Base-by-base conservation (phyloP, 2,113 vertebrate species). In the Mesitornis unicolor region DNA sequence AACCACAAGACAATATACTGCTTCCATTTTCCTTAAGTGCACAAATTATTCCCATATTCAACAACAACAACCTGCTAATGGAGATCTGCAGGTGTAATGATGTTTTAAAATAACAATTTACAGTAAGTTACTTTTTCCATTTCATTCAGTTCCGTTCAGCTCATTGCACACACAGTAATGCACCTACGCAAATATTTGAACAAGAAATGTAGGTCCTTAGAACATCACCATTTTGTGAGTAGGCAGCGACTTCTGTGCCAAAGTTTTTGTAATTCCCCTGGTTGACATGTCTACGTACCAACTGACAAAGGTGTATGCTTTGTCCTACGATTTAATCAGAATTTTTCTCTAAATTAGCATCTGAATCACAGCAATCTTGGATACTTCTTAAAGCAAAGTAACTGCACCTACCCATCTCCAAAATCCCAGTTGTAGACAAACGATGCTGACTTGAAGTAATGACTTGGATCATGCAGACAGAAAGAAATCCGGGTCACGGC, bases 371-470 rank as follows among this genome's bases (percentile, higher is more conserved):
- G n/a, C 11, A 43, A 48, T 38, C 47, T 16, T 59, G 51, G 84
- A 42, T 35, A 53, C 5, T 77, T 9, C n/a, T 24, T 47, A 10
- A 51, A 64, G 29, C 29, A 53, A 74, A 69, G 35, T 28, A 75
- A 64, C 13, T 33, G 40, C 29, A 95, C 94, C 42, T 98, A 99
- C 99, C 99, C 98, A 1, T 99, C 98, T 78, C 99, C 99, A 42
- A 99, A 97, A 95, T 99, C 97, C 99, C 99, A 99, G 7, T 59
- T 98, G 65, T 99, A 99, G 73, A 97, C 97, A 94, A 99, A 99
- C 1, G 95, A 97, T 28, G 98, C 98, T 0, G 85, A 71, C 88
- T 97, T 98, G 94, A 99, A 98, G 87, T 98, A 98, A 95, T 96
- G 82, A 45, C 97, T 98, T 2, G 98, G 98, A 70, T 99, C 98